Evolutionary conservation across 2,113 vertebrate genomes (phyloP), one percentile per base, ranked within the genome.

Genomic region (Microcebus griseorufus): DNA sequence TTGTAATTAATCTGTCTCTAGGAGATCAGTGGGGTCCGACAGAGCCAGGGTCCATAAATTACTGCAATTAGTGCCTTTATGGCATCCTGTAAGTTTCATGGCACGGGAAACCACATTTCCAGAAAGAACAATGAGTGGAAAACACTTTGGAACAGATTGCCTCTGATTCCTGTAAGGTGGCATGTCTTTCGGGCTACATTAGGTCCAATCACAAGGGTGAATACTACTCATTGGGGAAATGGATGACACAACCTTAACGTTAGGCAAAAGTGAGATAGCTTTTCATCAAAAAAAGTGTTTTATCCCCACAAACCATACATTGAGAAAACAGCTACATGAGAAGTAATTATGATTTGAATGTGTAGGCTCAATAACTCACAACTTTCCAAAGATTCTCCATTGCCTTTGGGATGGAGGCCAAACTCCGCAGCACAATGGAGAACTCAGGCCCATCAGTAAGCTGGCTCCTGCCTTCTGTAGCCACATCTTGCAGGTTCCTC

Each of bases 1-100:
- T 58, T 81, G 90, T 93, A 95, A 98, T 97, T 96, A 95, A 96
- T 90, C 88, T 45, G 39, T 79, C 84, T 75, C 53, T 39, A 78
- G 42, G 92, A 95, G 67, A 96, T 51, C 32, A 82, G 80, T 75
- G 87, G 29, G 48, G 48, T 65, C 62, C 64, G 48, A 81, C 42
- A 88, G 90, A 94, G 60, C 75, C 76, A 37, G 45, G 37, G 65
- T 22, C 58, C 81, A 58, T 95, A 93, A 96, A 97, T 97, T 65
- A 85, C 76, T 81, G 79, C 95, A 97, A 86, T 97, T 92, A 96
- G 72, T 69, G 51, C n/a, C 65, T 93, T 82, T 75, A 75, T 76
- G 90, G 88, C 62, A 83, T 89, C 90, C 82, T 90, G 83, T 58
- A 88, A 65, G 62, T 94, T 94, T 92, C 92, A 94, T 80, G 92